A percentile compares a stretch with the other conserved stretches of the same genome.
Conservation (phyloP, 2,888 invertebrate genomes). For the Tetramorium bicarinatum region DNA sequence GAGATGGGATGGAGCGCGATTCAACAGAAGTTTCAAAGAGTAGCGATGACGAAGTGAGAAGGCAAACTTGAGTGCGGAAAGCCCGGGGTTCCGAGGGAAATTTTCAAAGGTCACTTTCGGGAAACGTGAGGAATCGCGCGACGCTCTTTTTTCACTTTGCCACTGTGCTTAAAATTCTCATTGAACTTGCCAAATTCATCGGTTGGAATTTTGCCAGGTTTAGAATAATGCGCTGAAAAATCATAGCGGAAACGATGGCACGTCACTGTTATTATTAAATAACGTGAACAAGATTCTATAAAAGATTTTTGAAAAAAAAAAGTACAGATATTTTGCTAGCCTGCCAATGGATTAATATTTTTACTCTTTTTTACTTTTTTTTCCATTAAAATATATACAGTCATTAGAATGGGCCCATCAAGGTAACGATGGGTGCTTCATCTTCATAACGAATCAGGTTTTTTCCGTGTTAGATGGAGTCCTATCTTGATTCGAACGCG, state of each 20-base stretch:
- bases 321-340: neutral
- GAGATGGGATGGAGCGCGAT: conserved; percentile 30
- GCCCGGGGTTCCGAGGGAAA: conserved; percentile 20
- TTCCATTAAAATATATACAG: neutral
- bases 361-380: neutral
- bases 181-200: neutral
- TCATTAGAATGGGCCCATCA: neutral
- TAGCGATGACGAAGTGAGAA: conserved; percentile 43
- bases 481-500: conserved; percentile 63
- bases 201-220: neutral
- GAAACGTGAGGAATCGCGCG: conserved; percentile 19
- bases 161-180: conserved; percentile 15
- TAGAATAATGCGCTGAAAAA: neutral
- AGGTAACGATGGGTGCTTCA: conserved; percentile 10
- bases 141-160: conserved; percentile 6
- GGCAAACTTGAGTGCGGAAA: conserved; percentile 37
- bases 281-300: neutral
- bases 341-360: neutral
- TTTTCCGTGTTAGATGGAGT: conserved; percentile 60
- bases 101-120: conserved; percentile 50
- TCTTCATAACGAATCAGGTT: conserved; percentile 53
- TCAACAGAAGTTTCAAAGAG: conserved; percentile 54
- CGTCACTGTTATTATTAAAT: neutral
- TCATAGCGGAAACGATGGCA: neutral
- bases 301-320: neutral